Conservation (phyloP, 2,888 invertebrate genomes). For the Trissonchulus sp. region DNA sequence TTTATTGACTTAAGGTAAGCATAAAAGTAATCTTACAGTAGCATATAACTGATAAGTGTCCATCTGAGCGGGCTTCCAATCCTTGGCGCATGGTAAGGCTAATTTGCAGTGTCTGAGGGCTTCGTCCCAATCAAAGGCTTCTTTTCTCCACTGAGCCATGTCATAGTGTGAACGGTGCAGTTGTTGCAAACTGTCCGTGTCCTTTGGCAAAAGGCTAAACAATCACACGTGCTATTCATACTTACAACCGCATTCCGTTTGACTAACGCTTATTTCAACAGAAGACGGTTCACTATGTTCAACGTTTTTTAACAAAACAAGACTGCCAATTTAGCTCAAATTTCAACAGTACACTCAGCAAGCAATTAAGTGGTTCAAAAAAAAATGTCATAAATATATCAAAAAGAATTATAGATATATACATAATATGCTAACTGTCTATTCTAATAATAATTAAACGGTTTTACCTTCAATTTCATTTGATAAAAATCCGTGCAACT, state of each 20-base stretch:
- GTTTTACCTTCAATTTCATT: no score
- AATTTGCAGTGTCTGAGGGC: not conserved
- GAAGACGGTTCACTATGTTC: no score
- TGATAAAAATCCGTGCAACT: no score
- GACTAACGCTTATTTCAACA: no score
- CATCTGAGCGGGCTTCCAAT: not conserved
- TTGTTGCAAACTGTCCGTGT: not conserved
- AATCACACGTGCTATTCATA: not conserved
- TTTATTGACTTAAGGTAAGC: no score
- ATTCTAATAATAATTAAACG: no score
- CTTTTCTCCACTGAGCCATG: not conserved
- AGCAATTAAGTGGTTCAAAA: not conserved
- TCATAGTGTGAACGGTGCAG: not conserved
- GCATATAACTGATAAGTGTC: not conserved
- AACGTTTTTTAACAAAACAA: no score
- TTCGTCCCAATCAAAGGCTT: not conserved
- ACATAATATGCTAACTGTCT: no score
- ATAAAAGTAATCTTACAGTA: not conserved
- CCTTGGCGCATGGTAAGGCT: not conserved
- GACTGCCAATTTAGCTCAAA: no score
- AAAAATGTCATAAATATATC: no score
- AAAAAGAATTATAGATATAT: no score
- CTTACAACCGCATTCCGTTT: not conserved
- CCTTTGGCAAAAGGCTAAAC: not conserved
- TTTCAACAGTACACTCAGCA: not conserved